A percentile compares a stretch with the other conserved stretches of the same genome.
Evolutionary conservation across 1,140 invertebrate species (phyloP).

Genomic region (Propsilocerus akamusi): DNA sequence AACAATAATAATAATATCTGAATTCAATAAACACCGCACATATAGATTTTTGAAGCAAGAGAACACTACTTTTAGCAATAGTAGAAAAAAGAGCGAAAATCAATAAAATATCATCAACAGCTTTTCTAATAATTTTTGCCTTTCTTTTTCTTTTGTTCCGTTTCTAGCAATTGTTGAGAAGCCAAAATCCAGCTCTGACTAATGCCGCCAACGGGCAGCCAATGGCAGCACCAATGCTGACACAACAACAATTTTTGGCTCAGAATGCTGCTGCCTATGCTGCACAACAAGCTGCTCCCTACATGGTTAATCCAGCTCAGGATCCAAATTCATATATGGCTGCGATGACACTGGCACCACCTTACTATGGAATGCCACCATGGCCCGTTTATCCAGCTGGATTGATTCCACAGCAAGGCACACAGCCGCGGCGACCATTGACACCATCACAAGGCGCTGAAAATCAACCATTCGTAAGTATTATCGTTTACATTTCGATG

Average conservation of each 20-base stretch:
- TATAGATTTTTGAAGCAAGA: background rate
- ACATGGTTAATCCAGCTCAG: slow-evolving; percentile 65
- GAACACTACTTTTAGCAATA: background rate
- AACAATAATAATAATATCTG: background rate
- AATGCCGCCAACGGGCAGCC: slow-evolving; percentile 44
- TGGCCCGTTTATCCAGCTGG: slow-evolving; percentile 68
- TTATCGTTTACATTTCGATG: no score
- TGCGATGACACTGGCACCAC: slow-evolving; percentile 40
- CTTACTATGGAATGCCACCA: slow-evolving; percentile 61
- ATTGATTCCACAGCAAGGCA: slow-evolving; percentile 46
- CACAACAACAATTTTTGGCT: slow-evolving; percentile 29
- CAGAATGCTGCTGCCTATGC: slow-evolving; percentile 26
- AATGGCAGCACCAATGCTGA: slow-evolving; percentile 47
- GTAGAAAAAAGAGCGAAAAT: background rate
- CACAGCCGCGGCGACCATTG: slow-evolving; percentile 48
- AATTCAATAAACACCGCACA: background rate
- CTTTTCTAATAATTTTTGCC: slow-evolving; percentile 7
- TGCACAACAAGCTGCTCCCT: slow-evolving; percentile 54
- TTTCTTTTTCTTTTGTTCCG: slow-evolving; percentile 12
- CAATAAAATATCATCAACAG: background rate
- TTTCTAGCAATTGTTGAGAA: slow-evolving; percentile 70
- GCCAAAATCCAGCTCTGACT: slow-evolving; percentile 44
- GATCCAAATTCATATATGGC: slow-evolving; percentile 36
- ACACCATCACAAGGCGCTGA: slow-evolving; percentile 48
- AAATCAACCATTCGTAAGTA: slow-evolving; percentile 25